Conservation (phyloP, 2,888 invertebrate genomes). For the Cephus rjabovi region DNA sequence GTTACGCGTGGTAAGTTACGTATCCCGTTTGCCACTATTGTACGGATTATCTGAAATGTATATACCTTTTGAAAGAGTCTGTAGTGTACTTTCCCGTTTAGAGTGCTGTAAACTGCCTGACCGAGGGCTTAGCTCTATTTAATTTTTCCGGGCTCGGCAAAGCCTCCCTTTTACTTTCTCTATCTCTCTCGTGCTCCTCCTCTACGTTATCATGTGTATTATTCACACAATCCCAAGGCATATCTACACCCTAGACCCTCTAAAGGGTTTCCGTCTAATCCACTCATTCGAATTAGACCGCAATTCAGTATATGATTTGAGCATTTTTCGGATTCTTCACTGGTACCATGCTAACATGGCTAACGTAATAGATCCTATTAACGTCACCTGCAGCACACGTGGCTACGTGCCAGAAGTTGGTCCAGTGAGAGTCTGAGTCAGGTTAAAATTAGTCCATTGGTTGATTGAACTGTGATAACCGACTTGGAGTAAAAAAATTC, state of each 20-base stretch:
- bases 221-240: not conserved
- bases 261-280: not conserved
- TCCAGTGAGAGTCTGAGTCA: not conserved
- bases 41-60: not conserved
- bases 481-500: not conserved
- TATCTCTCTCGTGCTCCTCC: not conserved
- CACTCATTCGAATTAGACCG: not conserved
- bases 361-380: not conserved
- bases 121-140: not conserved
- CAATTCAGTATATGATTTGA: not conserved
- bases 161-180: not conserved
- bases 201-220: not conserved
- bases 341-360: not conserved
- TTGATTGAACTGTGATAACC: constrained; percentile 7
- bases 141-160: not conserved
- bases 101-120: not conserved
- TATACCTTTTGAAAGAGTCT: not conserved
- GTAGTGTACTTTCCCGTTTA: not conserved
- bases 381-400: not conserved
- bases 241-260: not conserved
- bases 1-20: not conserved
- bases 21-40: not conserved
- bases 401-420: constrained; percentile 2
- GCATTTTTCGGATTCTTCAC: not conserved
- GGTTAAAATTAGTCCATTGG: constrained; percentile 1